These are phyloP conservation scores for Podotricha telesiphe DNA, from an alignment of 2,888 invertebrate genomes.

Conservation along the genomic window DNA sequence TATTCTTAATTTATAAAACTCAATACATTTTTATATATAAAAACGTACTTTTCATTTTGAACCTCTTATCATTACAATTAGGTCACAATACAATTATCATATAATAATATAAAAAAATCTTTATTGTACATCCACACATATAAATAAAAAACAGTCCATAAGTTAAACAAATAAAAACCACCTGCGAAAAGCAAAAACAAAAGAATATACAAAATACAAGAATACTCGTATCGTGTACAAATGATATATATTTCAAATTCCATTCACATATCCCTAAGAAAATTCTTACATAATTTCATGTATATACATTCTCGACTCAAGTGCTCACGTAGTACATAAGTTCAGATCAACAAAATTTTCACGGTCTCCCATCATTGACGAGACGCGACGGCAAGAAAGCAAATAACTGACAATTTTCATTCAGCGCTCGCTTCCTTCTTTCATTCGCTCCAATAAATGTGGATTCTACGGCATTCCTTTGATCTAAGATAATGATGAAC, in stretches of 20 bases:
- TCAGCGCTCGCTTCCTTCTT: conserved; percentile 43
- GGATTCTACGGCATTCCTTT: conserved; percentile 53
- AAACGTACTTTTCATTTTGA: too few species aligned
- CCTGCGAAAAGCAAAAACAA: too few species aligned
- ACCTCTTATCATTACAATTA: too few species aligned
- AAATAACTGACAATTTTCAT: conserved; percentile 57
- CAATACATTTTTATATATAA: too few species aligned
- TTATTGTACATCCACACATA: too few species aligned
- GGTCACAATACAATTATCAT: too few species aligned
- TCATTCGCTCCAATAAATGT: conserved; percentile 38
- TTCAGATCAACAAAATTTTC: conserved; percentile 42
- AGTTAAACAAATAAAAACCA: too few species aligned
- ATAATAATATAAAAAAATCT: too few species aligned
- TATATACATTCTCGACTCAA: neutral
- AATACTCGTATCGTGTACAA: too few species aligned
- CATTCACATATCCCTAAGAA: conserved; percentile 8
- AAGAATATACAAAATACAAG: too few species aligned
- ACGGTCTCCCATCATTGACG: conserved; percentile 47
- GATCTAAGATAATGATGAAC: conserved; percentile 57
- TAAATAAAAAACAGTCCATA: too few species aligned
- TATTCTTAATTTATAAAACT: too few species aligned
- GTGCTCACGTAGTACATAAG: neutral
- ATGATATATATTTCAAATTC: neutral
- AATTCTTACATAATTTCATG: neutral
- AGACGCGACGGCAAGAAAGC: conserved; percentile 46